Base-by-base conservation (phyloP, 30 jellyfish, hydroid and myxozoan species). In the Hydra vulgaris region DNA sequence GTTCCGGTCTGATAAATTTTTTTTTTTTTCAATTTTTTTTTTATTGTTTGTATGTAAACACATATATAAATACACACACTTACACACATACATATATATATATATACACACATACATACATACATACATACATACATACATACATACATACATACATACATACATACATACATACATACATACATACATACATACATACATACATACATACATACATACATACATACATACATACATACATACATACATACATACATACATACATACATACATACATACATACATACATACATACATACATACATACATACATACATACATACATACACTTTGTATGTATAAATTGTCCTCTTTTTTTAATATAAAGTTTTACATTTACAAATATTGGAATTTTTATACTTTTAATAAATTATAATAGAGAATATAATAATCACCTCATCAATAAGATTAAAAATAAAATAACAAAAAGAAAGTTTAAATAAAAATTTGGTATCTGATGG, bases 201-300 rank as follows among this genome's bases (percentile, higher is more conserved):
- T 40, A 40, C 61, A 40, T 69, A 69, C 76, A 69, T 69, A 69
- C 76, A 69, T 69, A 69, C 27, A 40, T 40, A 40, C 61, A 40
- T 40, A 40, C 61, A 40, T 40, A 40, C 61, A 40, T 40, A 40
- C 61, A 40, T 40, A 40, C 61, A 40, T 40, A 40, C 61, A 40
- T 40, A 40, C 61, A 40, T 40, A 40, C 61, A 40, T 40, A 69
- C 76, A 69, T 69, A 69, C 76, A 69, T 69, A 69, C 76, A 69
- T 69, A 69, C 76, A 69, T 69, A 69, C 76, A 69, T 69, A 69
- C 76, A 69, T 69, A 69, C 76, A 69, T 69, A 69, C 76, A 69
- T 69, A 69, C 76, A 69, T 69, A 69, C 76, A 69, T 69, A 69
- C 76, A 69, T 69, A 69, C 76, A 69, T 69, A 69, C 76, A 69